phyloP scores from a whole-genome alignment of 2,888 invertebrate species.

The Trachelus iudaicus region DNA sequence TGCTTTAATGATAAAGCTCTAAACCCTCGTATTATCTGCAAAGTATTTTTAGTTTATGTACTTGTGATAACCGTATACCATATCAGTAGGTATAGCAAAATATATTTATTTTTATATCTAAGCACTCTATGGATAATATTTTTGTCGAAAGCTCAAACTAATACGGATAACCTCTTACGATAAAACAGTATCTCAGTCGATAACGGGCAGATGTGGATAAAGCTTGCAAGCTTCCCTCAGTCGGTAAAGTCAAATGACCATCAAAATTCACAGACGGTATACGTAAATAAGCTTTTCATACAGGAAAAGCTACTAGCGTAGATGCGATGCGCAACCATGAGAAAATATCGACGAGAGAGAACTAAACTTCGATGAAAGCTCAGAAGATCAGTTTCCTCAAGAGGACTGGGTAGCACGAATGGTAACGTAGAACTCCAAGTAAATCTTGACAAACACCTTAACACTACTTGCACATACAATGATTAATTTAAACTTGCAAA shows the following conservation, averaged over 20 bases:
- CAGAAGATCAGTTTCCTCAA: not conserved
- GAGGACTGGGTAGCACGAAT: not conserved
- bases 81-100: not conserved
- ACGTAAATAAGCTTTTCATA: not conserved
- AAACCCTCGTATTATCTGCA: too few relatives aligned
- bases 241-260: not conserved
- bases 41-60: not conserved
- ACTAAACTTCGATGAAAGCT: not conserved
- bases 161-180: slow-evolving; percentile 3
- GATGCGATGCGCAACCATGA: not conserved
- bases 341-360: not conserved
- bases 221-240: not conserved
- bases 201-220: not conserved
- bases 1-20: too few relatives aligned
- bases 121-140: not conserved
- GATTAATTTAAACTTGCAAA: not conserved
- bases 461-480: not conserved
- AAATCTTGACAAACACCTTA: not conserved
- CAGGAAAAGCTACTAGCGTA: not conserved
- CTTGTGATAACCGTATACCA: not conserved
- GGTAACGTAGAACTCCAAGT: not conserved
- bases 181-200: not conserved
- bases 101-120: not conserved
- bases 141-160: slow-evolving; percentile 5
- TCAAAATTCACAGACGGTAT: not conserved